phyloP scores from a whole-genome alignment of 2,888 invertebrate genomes.

The Pheosia gnoma region DNA sequence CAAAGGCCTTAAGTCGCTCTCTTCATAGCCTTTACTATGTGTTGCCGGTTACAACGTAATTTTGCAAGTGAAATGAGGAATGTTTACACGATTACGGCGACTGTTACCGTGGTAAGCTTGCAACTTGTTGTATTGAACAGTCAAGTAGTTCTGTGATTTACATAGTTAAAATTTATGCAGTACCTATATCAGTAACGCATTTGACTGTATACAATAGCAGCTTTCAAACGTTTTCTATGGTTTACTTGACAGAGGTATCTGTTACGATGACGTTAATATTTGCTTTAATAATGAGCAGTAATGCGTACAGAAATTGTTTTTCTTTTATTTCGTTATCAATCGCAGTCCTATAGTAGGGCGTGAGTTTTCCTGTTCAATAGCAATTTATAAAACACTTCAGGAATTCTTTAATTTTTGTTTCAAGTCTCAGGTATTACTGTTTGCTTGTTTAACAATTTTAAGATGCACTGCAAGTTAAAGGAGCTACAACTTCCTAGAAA shows the following conservation, averaged over 20 bases:
- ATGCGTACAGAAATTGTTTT: too few relatives aligned
- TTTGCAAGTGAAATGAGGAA: slow-evolving; percentile 19
- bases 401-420: slow-evolving; percentile 46
- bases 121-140: slow-evolving; percentile 12
- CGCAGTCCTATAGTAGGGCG: slow-evolving; percentile 33
- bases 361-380: slow-evolving; percentile 37
- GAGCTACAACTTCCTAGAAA: too few relatives aligned
- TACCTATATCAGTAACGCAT: neutral
- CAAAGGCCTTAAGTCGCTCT: slow-evolving; percentile 69
- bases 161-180: neutral
- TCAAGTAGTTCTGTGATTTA: slow-evolving; percentile 1
- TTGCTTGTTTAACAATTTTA: slow-evolving; percentile 42
- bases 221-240: neutral
- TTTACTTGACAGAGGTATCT: too few relatives aligned
- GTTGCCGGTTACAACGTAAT: slow-evolving; percentile 42
- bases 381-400: slow-evolving; percentile 43
- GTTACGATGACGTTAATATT: too few relatives aligned
- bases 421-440: slow-evolving; percentile 47
- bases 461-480: slow-evolving; percentile 13
- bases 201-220: neutral
- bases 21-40: slow-evolving; percentile 55
- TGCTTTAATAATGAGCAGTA: too few relatives aligned
- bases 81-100: slow-evolving; percentile 16
- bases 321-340: too few relatives aligned
- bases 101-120: slow-evolving; percentile 6